Evolutionary conservation across 2,888 invertebrate species (phyloP).

Genomic region (Erebia ligea): DNA sequence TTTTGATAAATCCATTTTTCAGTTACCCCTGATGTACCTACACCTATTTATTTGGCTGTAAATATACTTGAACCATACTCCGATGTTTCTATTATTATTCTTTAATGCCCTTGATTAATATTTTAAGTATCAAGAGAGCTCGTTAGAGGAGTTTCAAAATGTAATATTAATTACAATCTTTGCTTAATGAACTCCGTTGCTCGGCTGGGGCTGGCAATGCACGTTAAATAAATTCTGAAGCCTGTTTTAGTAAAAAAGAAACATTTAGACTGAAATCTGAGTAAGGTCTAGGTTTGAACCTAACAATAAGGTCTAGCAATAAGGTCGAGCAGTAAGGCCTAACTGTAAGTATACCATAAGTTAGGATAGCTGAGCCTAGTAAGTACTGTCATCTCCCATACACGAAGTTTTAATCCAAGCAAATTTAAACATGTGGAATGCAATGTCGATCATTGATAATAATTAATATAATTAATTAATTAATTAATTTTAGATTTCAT

Average conservation of each 20-base stretch:
- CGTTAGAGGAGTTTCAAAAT: constrained; percentile 15
- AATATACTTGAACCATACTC: background rate
- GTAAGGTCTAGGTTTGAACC: background rate
- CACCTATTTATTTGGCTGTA: background rate
- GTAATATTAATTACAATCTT: constrained; percentile 17
- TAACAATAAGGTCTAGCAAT: background rate
- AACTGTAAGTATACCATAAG: too few species aligned
- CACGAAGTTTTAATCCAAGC: too few species aligned
- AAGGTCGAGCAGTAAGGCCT: too few species aligned
- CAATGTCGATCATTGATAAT: too few species aligned
- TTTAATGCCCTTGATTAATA: constrained; percentile 7
- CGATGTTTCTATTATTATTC: constrained; percentile 1
- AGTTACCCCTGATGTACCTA: background rate
- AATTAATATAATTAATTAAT: too few species aligned
- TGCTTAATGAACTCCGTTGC: constrained; percentile 13
- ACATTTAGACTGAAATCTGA: background rate
- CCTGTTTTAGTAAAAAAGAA: background rate
- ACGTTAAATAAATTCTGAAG: constrained; percentile 14
- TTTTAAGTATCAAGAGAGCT: constrained; percentile 3
- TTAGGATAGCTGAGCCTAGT: too few species aligned
- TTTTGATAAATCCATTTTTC: background rate
- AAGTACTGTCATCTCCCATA: too few species aligned
- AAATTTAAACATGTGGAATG: too few species aligned
- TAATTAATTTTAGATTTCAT: too few species aligned
- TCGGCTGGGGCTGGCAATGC: constrained; percentile 6